Evolutionary conservation across 2,888 invertebrate genomes (phyloP).

Genomic region (Ennomos erosarius): DNA sequence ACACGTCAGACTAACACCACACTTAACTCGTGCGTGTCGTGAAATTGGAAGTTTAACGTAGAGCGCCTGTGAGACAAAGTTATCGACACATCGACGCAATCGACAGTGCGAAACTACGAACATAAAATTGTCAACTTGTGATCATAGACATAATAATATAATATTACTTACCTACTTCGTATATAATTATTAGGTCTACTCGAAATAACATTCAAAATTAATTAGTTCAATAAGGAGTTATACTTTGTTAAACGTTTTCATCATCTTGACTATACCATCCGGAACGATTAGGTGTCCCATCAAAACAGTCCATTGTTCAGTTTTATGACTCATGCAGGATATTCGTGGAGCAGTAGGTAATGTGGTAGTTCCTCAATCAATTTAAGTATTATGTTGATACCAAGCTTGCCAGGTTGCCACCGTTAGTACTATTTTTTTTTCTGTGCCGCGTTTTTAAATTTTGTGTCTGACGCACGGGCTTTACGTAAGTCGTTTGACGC

Average conservation of each 20-base stretch:
- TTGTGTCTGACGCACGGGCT: conserved; percentile 22
- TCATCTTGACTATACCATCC: conserved; percentile 17
- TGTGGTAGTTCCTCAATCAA: conserved; percentile 40
- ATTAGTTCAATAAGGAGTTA: too few species aligned
- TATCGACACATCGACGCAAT: too few species aligned
- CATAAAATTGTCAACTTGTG: too few species aligned
- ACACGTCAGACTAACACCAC: conserved; percentile 4
- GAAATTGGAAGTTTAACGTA: conserved; percentile 1
- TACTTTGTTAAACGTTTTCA: too few species aligned
- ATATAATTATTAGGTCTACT: too few species aligned
- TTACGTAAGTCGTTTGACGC: conserved; percentile 16
- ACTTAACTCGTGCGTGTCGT: conserved; percentile 14
- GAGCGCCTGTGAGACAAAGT: too few species aligned
- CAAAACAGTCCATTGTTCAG: conserved; percentile 35
- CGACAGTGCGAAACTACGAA: too few species aligned
- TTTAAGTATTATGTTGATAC: conserved; percentile 34
- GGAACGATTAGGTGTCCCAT: conserved; percentile 22
- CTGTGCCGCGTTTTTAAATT: conserved; percentile 9
- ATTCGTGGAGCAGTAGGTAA: conserved; percentile 35
- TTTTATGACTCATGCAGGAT: conserved; percentile 36
- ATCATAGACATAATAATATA: too few species aligned
- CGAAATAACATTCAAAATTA: too few species aligned
- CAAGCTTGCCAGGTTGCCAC: conserved; percentile 1
- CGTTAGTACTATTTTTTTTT: too few species aligned
- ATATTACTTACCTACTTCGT: too few species aligned